Evolutionary conservation across 2,797 vertebrate genomes (phyloP), one percentile per base, ranked within the genome.

Genomic region (Scyliorhinus canicula): DNA sequence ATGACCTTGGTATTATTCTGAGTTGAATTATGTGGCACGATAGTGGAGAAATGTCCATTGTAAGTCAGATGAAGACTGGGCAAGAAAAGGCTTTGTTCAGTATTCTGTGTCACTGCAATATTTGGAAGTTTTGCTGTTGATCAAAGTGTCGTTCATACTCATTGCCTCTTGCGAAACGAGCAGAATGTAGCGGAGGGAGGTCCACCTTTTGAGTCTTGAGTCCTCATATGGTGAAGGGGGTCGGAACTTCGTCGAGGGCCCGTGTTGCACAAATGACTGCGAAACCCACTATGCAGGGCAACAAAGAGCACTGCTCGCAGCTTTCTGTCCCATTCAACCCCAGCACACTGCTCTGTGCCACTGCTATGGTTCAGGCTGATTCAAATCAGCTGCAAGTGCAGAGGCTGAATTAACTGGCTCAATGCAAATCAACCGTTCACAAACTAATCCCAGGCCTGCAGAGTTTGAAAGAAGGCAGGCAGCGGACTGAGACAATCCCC

Each of bases 401-500:
- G 95, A 95, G 96, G 96, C 95, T 96, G 96, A 97, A 96, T 96
- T 96, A 97, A 96, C 96, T 95, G 96, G 96, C 96, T 96, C 97
- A 97, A 97, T 98, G 97, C 97, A 97, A 97, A 97, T 96, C 95
- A 95, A 95, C 95, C 96, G 95, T 96, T 96, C 88, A 0, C 0
- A 93, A 95, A 96, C 95, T 97, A 97, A 97, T 97, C 96, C 96
- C 95, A 96, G 95, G 96, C 97, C 97, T 96, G 95, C 96, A 96
- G 97, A 97, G 97, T 97, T 98, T 97, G 97, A 95, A 96, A 96
- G 95, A 95, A 95, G 60, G 40, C 14, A 84, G 95, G 95, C 94
- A 96, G 95, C 19, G 95, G 96, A 95, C 96, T 97, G 97, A 98
- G 97, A 97, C 97, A 97, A 97, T 97, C 97, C 97, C 97, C 96